Percentiles rank a stretch among this genome's conserved stretches.
phyloP scores from a whole-genome alignment of 1,140 invertebrate genomes.

The Glossosoma conforme region DNA sequence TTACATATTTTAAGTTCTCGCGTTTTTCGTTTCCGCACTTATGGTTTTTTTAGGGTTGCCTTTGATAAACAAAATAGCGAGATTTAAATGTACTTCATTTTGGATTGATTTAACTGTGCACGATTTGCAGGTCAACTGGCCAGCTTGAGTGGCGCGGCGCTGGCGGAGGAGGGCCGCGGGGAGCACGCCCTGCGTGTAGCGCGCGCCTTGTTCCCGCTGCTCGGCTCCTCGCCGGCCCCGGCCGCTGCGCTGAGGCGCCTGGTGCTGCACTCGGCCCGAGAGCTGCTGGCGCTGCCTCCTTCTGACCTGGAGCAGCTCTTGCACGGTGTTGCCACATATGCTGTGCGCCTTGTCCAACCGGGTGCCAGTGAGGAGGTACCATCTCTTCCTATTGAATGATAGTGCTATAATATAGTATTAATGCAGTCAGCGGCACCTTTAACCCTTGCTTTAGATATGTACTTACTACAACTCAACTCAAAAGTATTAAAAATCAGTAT shows the following conservation, averaged over 20 bases:
- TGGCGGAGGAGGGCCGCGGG: constrained; percentile 55
- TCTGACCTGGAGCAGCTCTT: constrained; percentile 37
- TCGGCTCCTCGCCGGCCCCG: constrained; percentile 61
- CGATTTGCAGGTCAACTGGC: constrained; percentile 30
- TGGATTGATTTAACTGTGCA: too few species aligned
- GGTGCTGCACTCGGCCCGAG: constrained; percentile 58
- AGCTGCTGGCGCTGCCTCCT: constrained; percentile 47
- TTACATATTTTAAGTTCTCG: too few species aligned
- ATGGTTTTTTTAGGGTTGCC: too few species aligned
- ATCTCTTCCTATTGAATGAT: too few species aligned
- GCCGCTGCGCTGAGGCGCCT: constrained; percentile 63
- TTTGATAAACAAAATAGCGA: too few species aligned
- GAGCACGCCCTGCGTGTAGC: constrained; percentile 67
- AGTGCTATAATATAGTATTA: too few species aligned
- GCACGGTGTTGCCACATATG: constrained; percentile 18
- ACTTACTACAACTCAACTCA: too few species aligned
- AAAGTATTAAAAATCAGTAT: too few species aligned
- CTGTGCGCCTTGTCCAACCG: constrained; percentile 14
- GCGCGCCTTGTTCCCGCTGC: constrained; percentile 63
- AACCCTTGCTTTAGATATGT: too few species aligned
- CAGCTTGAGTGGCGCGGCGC: constrained; percentile 64
- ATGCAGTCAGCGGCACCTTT: too few species aligned
- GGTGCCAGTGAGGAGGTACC: constrained; percentile 25
- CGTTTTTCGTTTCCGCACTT: too few species aligned
- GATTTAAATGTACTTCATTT: too few species aligned